Evolutionary conservation across 2,113 vertebrate genomes (phyloP).

Genomic region (Motacilla alba): DNA sequence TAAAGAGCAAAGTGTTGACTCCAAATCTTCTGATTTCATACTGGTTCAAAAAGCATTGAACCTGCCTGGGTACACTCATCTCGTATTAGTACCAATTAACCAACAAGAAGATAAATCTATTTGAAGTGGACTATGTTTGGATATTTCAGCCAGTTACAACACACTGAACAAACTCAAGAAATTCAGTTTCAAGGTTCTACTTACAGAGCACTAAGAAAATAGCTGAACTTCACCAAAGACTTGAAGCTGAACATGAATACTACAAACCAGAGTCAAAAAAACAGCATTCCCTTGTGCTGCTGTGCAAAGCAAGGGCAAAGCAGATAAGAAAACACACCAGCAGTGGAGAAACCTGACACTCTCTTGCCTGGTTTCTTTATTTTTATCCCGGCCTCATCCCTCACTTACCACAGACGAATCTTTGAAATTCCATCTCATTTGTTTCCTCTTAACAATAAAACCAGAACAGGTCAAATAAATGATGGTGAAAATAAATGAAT

Average conservation of each 20-base stretch:
- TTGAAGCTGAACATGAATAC: not conserved
- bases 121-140: not conserved
- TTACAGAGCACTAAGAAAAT: not conserved
- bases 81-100: not conserved
- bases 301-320: not conserved
- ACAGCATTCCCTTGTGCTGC: not conserved
- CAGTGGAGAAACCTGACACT: not conserved
- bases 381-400: not conserved
- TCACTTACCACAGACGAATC: not conserved
- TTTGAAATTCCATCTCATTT: not conserved
- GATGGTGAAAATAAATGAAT: not conserved
- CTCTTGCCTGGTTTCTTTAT: not conserved
- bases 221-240: not conserved
- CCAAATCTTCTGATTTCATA: not conserved
- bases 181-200: not conserved
- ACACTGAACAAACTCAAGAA: not conserved
- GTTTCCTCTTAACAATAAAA: not conserved
- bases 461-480: not conserved
- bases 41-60: not conserved
- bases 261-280: not conserved
- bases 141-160: not conserved
- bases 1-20: not conserved
- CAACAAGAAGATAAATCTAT: not conserved
- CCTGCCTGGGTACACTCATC: not conserved
- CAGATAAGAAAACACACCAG: not conserved